Evolutionary conservation across 2,113 vertebrate species (phyloP), one percentile per base, ranked within the genome.

Genomic region (Dipodomys merriami): DNA sequence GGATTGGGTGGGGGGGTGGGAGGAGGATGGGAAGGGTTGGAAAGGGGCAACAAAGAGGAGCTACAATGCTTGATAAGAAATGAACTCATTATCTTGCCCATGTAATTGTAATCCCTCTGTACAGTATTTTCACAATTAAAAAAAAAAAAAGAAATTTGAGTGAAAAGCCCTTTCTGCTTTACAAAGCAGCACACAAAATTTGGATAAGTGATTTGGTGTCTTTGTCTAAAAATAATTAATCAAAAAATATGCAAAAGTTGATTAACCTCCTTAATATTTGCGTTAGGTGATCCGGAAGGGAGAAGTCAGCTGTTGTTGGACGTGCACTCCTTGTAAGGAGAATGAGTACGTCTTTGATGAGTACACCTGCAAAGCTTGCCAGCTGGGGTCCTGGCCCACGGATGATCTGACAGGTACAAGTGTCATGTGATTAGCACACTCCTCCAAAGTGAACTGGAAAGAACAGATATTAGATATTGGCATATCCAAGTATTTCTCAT

Each of bases 241-340:
- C 15, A 20, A 20, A 60, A 35, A 72, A 20, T 83, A 25, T 68
- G 46, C 23, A 83, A 15, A 44, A 60, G 79, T 13, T 90, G 65
- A 96, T 91, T 12, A 64, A 44, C 83, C 68, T 80, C 71, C 81
- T 46, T 23, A 62, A 69, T 94, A 23, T 96, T 95, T 94, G 0
- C 67, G 15, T 76, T 92, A 99, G 99, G 99, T 99, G 65, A 99
- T 99, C 95, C 99, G 99, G 95, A 99, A 99, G 97, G 99, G 99
- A 64, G 99, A 99, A 97, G 99, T 99, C 93, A 99, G 99, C 96
- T 99, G 99, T 86, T 99, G 99, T 39, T 99, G 99, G 99, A 99
- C 99, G 6, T 99, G 99, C 90, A 99, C 99, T 2, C 99, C 98
- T 20, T 99, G 99, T 79, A 99, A 99, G 94, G 99, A 99, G 46